A percentile compares a stretch with the other conserved stretches of the same genome.
These are phyloP conservation scores for Rhopalosiphum nymphaeae DNA, from an alignment of 2,888 invertebrate genomes.

Conservation along the genomic window DNA sequence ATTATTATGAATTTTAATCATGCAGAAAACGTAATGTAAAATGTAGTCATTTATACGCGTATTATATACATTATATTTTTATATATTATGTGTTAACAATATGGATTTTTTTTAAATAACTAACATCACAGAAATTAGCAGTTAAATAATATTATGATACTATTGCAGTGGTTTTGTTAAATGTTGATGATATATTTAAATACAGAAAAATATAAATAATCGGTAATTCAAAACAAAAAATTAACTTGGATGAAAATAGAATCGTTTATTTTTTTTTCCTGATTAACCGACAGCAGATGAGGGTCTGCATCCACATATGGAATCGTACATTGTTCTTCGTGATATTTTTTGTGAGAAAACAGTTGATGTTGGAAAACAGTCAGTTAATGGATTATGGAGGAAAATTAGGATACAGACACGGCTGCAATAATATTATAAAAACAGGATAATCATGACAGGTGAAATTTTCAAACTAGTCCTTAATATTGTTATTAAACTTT, in stretches of 20 bases:
- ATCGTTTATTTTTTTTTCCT: not conserved
- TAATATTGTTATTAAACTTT: not conserved
- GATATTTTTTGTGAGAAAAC: not conserved
- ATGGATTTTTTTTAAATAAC: no score
- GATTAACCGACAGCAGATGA: no score
- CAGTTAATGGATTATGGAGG: not conserved
- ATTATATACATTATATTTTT: not conserved
- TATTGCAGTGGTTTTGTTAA: not conserved
- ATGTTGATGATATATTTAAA: not conserved
- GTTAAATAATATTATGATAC: not conserved
- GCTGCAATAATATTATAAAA: not conserved
- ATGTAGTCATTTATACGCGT: not conserved
- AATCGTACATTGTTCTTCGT: not conserved
- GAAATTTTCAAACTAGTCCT: not conserved
- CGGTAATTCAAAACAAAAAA: not conserved
- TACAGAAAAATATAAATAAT: not conserved
- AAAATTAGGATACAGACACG: not conserved
- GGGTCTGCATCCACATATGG: not conserved
- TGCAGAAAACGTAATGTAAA: not conserved
- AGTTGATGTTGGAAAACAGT: not conserved
- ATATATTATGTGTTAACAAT: not conserved
- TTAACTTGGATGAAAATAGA: not conserved
- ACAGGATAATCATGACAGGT: not conserved
- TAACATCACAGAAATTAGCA: not conserved
- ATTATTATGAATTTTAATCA: not conserved